Percentiles rank a stretch among this genome's conserved stretches.
Evolutionary conservation across 2,113 vertebrate genomes (phyloP).

Genomic region (Galeopterus variegatus): DNA sequence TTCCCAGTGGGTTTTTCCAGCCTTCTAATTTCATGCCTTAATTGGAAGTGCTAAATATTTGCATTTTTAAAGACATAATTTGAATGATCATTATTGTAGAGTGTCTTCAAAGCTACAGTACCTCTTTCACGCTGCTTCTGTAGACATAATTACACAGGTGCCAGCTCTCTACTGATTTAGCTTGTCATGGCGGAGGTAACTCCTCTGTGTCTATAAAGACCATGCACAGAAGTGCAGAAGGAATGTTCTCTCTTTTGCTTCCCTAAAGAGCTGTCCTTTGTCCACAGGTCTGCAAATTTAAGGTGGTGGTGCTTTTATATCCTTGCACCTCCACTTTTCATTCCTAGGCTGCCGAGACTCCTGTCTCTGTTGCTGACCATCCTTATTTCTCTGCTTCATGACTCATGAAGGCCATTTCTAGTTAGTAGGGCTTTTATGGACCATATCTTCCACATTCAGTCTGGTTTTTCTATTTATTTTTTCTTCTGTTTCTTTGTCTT

Average conservation of each 20-base stretch:
- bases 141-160: neutral
- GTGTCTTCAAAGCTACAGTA: neutral
- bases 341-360: neutral
- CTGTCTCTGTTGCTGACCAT: neutral
- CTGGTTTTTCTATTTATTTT: neutral
- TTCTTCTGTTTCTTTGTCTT: neutral
- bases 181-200: neutral
- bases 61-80: conserved; percentile 35
- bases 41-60: conserved; percentile 53
- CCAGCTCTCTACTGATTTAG: neutral
- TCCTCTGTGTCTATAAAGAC: neutral
- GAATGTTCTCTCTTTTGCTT: neutral
- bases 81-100: neutral
- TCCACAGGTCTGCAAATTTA: neutral
- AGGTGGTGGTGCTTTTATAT: fast-evolving
- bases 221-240: neutral
- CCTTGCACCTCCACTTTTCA: fast-evolving
- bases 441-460: neutral
- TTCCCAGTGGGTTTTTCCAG: neutral
- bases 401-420: neutral
- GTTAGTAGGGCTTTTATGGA: neutral
- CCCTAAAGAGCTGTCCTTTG: neutral
- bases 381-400: neutral
- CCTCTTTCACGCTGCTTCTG: neutral
- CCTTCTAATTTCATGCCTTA: conserved; percentile 55